Conservation (phyloP, 2,797 vertebrate genomes). For the Dipus sagitta region DNA sequence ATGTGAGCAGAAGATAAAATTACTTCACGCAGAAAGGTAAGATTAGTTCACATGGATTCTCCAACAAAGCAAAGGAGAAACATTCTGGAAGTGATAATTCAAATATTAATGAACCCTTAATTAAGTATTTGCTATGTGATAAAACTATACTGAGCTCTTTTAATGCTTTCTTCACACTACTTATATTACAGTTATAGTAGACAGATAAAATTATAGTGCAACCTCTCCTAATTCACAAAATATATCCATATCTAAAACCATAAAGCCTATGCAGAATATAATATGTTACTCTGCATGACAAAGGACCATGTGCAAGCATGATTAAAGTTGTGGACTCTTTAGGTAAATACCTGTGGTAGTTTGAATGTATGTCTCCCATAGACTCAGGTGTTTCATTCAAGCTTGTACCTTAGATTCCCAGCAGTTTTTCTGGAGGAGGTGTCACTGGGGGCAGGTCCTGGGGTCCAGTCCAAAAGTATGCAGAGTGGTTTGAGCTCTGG, state of each 20-base stretch:
- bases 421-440: no score
- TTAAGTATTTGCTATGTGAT: not conserved
- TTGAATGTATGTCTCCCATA: no score
- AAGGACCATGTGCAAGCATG: not conserved
- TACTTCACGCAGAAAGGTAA: not conserved
- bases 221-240: not conserved
- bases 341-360: not conserved
- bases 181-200: not conserved
- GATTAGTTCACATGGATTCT: no score
- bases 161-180: not conserved
- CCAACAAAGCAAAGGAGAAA: not conserved
- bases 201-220: conserved; percentile 14
- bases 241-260: not conserved
- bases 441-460: no score
- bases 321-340: not conserved
- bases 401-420: no score
- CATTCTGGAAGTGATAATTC: not conserved
- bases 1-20: not conserved
- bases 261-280: not conserved
- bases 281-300: not conserved
- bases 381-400: no score
- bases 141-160: not conserved
- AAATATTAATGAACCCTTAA: conserved; percentile 17
- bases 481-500: no score
- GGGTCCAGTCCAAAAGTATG: no score